Conservation (phyloP, 2,888 invertebrate species). For the Volucella bombylans region DNA sequence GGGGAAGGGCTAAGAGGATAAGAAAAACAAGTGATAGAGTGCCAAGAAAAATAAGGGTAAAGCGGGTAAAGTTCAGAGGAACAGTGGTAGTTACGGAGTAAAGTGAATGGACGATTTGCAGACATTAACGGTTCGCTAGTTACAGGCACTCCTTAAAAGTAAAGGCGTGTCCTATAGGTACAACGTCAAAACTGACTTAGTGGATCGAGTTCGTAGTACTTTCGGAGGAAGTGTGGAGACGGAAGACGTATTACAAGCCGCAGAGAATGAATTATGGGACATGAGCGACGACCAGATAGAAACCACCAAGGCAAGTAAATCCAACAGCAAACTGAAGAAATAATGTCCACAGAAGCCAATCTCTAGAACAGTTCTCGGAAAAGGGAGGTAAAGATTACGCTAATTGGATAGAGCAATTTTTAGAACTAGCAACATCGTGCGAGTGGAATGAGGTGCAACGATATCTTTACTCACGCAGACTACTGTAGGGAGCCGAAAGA, state of each 20-base stretch:
- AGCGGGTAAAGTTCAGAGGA: too few relatives aligned
- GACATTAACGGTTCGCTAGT: too few relatives aligned
- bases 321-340: not conserved
- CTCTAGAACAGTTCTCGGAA: conserved; percentile 5
- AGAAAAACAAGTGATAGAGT: too few relatives aligned
- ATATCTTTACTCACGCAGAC: conserved; percentile 22
- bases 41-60: too few relatives aligned
- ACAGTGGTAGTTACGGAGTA: too few relatives aligned
- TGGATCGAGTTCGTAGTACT: conserved; percentile 2
- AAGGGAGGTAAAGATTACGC: not conserved
- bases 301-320: too few relatives aligned
- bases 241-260: too few relatives aligned
- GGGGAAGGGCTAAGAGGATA: too few relatives aligned
- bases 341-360: not conserved
- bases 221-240: not conserved
- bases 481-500: conserved; percentile 35
- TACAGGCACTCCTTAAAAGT: not conserved
- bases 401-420: conserved; percentile 26
- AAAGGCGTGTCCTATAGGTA: conserved; percentile 5
- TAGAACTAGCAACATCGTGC: conserved; percentile 10
- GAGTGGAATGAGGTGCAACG: conserved; percentile 40
- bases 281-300: too few relatives aligned
- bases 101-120: too few relatives aligned
- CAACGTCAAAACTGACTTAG: conserved; percentile 18
- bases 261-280: too few relatives aligned